These are phyloP conservation scores for Eurypyga helias DNA, from an alignment of 2,113 vertebrate species.

Conservation along the genomic window DNA sequence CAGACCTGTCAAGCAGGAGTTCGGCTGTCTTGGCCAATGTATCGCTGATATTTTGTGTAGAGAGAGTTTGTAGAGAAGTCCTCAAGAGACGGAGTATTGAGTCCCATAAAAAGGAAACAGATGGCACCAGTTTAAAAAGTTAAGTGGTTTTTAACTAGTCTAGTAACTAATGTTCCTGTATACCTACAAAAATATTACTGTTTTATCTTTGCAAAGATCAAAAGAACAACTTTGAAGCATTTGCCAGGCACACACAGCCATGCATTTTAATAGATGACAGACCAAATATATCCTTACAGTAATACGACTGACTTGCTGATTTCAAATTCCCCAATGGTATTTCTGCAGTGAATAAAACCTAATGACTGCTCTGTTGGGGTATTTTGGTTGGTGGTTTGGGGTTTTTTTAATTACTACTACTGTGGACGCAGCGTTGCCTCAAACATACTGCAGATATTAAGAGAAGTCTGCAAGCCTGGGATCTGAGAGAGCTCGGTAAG, in stretches of 20 bases:
- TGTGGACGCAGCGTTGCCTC: background rate
- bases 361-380: background rate
- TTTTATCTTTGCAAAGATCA: conserved; percentile 52
- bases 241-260: background rate
- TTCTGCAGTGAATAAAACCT: background rate
- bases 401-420: background rate
- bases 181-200: conserved; percentile 23
- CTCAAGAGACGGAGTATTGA: background rate
- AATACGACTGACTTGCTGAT: background rate
- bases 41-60: accelerated
- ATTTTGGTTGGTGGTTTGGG: too few species aligned
- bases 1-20: background rate
- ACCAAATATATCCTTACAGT: background rate
- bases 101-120: conserved; percentile 29
- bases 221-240: conserved; percentile 31
- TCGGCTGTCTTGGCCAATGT: background rate
- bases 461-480: background rate
- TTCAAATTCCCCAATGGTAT: background rate
- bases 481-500: background rate
- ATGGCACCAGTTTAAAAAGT: background rate
- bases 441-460: background rate
- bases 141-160: conserved; percentile 45
- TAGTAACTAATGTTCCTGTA: conserved; percentile 22
- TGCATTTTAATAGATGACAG: conserved; percentile 10
- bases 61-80: background rate